phyloP scores from a whole-genome alignment of 2,797 vertebrate species.

The Botia almorhae region DNA sequence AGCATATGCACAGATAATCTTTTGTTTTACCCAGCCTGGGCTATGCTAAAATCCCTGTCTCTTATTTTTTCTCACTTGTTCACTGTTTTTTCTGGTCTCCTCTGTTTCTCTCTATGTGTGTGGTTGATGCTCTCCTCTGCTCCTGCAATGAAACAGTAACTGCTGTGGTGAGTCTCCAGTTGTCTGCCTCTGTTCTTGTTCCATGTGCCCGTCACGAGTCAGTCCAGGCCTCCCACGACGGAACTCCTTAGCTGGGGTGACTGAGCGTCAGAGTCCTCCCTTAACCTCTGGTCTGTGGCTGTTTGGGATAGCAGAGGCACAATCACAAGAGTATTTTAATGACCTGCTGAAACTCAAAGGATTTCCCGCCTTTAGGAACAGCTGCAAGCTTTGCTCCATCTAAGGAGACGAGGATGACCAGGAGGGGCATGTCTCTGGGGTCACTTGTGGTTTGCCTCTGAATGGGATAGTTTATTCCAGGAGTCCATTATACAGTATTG shows the following conservation, averaged over 20 bases:
- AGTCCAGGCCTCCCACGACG: constrained; percentile 63
- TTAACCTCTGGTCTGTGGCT: constrained; percentile 9
- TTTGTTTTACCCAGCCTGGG: not conserved
- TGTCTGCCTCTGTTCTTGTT: constrained; percentile 45
- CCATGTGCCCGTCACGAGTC: constrained; percentile 51
- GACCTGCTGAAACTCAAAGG: constrained; percentile 26
- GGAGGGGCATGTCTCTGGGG: not conserved
- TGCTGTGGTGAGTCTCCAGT: constrained; percentile 49
- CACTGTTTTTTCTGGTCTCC: not conserved
- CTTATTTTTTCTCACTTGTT: constrained; percentile 9
- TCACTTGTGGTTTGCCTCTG: constrained; percentile 8
- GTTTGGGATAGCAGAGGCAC: constrained; percentile 12
- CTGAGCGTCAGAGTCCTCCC: not conserved
- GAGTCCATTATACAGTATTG: not conserved
- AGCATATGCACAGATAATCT: not conserved
- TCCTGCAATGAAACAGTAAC: constrained; percentile 49
- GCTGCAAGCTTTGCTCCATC: constrained; percentile 29
- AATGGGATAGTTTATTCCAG: constrained; percentile 22
- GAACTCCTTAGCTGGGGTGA: constrained; percentile 43
- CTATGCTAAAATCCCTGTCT: constrained; percentile 12
- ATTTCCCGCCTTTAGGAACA: constrained; percentile 3
- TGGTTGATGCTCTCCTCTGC: not conserved
- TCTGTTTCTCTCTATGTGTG: constrained; percentile 31
- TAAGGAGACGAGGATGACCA: constrained; percentile 14
- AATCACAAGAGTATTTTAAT: constrained; percentile 25